A percentile compares a stretch with the other conserved stretches of the same genome.
phyloP scores from a whole-genome alignment of 2,113 vertebrate species.

The Pungitius pungitius region DNA sequence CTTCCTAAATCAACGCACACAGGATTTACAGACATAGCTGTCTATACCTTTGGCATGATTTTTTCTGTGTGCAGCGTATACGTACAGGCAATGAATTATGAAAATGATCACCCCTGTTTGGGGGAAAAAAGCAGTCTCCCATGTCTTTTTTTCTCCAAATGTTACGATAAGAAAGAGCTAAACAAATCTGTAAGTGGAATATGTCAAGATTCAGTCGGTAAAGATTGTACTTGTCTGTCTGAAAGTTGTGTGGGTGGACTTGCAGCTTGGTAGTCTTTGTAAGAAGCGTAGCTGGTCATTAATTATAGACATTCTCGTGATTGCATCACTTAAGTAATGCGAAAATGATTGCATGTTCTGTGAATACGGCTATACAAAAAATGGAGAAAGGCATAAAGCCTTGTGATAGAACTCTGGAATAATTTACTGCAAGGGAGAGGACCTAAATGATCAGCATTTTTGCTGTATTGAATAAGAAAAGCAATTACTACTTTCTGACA shows the following conservation, averaged over 20 bases:
- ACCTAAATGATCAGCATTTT: not conserved
- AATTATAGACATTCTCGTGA: slow-evolving; percentile 19
- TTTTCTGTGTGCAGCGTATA: not conserved
- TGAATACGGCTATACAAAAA: slow-evolving; percentile 10
- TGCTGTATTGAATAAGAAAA: not conserved
- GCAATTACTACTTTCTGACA: not conserved
- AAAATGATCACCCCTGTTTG: not conserved
- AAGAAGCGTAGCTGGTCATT: slow-evolving; percentile 18
- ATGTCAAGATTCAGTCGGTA: not conserved
- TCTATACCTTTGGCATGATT: slow-evolving; percentile 17
- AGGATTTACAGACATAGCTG: slow-evolving; percentile 15
- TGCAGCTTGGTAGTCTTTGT: not conserved
- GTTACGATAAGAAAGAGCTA: not conserved
- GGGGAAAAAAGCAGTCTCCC: slow-evolving; percentile 12
- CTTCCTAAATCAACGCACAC: not conserved
- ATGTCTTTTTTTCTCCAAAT: not conserved
- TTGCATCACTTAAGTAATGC: slow-evolving; percentile 16
- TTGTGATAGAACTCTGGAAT: slow-evolving; percentile 14
- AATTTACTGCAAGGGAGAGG: not conserved
- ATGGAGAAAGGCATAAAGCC: not conserved
- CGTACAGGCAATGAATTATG: not conserved
- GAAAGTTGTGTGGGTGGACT: slow-evolving; percentile 9
- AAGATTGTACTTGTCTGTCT: slow-evolving; percentile 7
- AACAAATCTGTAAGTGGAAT: not conserved
- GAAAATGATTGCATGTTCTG: slow-evolving; percentile 8